phyloP scores from a whole-genome alignment of 2,797 vertebrate genomes.

The Gorsachius magnificus region DNA sequence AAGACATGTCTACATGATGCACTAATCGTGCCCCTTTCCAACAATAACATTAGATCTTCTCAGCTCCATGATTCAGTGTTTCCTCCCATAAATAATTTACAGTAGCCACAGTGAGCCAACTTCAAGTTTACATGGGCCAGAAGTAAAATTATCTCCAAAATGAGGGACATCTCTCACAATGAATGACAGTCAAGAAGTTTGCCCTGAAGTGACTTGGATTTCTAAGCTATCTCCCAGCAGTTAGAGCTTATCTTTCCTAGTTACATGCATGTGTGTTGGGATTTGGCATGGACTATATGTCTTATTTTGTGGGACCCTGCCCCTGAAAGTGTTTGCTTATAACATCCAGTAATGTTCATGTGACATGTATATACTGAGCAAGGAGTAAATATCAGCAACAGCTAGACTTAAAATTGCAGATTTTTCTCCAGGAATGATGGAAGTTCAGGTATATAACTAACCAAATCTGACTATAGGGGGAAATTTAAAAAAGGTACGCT shows the following conservation, averaged over 20 bases:
- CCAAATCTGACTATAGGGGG: not conserved
- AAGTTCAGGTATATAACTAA: not conserved
- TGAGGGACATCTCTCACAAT: not conserved
- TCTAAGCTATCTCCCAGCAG: not conserved
- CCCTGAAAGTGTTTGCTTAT: not conserved
- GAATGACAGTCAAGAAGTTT: not conserved
- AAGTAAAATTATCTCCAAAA: constrained; percentile 3
- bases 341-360: not conserved
- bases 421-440: not conserved
- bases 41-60: not conserved
- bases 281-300: not conserved
- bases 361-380: not conserved
- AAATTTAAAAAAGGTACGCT: not conserved
- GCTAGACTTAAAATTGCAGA: not conserved
- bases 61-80: not conserved
- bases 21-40: not conserved
- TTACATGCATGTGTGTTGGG: not conserved
- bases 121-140: not conserved
- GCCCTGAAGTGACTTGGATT: not conserved
- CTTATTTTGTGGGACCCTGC: not conserved
- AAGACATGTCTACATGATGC: not conserved
- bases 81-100: not conserved
- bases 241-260: not conserved
- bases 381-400: not conserved
- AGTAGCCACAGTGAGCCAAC: not conserved